phyloP scores from a whole-genome alignment of 2,888 invertebrate species.

The Temnothorax rugatulus region DNA sequence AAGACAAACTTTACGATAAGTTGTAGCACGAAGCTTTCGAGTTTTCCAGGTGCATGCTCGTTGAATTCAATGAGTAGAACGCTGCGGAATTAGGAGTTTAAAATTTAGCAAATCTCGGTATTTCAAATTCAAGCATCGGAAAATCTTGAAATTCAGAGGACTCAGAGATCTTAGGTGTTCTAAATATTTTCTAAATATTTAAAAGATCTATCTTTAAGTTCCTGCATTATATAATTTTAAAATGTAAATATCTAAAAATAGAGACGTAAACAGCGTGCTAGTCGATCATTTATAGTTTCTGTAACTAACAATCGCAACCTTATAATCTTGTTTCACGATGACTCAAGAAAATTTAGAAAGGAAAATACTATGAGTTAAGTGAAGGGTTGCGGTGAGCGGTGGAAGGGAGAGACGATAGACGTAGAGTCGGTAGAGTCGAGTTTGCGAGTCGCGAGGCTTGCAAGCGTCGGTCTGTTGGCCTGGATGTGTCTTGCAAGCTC shows the following conservation, averaged over 20 bases:
- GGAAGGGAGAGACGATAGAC: conserved; percentile 65
- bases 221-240: neutral
- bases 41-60: neutral
- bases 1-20: conserved; percentile 22
- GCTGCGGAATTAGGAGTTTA: neutral
- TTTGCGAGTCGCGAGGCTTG: conserved; percentile 76
- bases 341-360: conserved; percentile 24
- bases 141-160: neutral
- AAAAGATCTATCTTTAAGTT: neutral
- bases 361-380: conserved; percentile 70
- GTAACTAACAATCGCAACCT: neutral
- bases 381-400: conserved; percentile 56
- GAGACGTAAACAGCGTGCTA: neutral
- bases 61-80: neutral
- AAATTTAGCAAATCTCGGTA: neutral
- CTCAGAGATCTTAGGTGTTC: neutral
- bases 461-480: conserved; percentile 79
- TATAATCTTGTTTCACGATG: neutral
- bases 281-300: neutral
- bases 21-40: conserved; percentile 14
- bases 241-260: neutral
- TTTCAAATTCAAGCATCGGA: neutral
- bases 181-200: neutral
- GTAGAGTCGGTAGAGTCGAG: conserved; percentile 66
- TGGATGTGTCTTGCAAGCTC: conserved; percentile 82